Evolutionary conservation across 2,797 vertebrate genomes (phyloP).

Genomic region (Tenualosa ilisha): DNA sequence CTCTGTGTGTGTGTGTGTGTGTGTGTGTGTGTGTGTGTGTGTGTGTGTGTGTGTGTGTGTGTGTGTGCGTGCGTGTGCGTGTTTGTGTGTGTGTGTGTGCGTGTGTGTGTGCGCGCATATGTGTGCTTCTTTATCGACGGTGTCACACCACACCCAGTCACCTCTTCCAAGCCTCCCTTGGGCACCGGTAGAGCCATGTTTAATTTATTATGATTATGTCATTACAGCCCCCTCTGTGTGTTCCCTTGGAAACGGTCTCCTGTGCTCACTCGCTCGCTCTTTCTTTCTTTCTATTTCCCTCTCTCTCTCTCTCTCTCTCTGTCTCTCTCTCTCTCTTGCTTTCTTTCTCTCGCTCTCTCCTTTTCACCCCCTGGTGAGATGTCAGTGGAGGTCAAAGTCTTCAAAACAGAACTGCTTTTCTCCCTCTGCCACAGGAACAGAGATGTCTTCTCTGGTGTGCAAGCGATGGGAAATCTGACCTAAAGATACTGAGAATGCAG

Average conservation of each 20-base stretch:
- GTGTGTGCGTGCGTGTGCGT: neutral
- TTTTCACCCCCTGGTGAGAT: neutral
- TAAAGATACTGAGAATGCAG: neutral
- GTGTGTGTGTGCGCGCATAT: neutral
- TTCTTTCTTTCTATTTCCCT: neutral
- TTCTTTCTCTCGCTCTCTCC: neutral
- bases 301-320: neutral
- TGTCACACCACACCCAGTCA: neutral
- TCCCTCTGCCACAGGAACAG: neutral
- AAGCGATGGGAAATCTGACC: neutral
- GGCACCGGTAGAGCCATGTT: conserved; percentile 32
- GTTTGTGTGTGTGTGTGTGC: neutral
- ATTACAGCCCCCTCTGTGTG: conserved; percentile 44
- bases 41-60: neutral
- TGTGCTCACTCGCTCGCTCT: neutral
- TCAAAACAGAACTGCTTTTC: neutral
- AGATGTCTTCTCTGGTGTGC: neutral
- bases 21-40: neutral
- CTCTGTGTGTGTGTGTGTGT: neutral
- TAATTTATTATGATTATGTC: conserved; percentile 53
- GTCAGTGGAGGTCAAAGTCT: neutral
- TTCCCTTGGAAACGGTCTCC: conserved; percentile 61
- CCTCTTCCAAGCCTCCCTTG: conserved; percentile 25
- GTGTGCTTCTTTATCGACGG: neutral
- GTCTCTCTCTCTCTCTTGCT: neutral